These are phyloP conservation scores for Stichodactyla helianthus DNA, from an alignment of 64 coral and sea anemone genomes.

Conservation along the genomic window DNA sequence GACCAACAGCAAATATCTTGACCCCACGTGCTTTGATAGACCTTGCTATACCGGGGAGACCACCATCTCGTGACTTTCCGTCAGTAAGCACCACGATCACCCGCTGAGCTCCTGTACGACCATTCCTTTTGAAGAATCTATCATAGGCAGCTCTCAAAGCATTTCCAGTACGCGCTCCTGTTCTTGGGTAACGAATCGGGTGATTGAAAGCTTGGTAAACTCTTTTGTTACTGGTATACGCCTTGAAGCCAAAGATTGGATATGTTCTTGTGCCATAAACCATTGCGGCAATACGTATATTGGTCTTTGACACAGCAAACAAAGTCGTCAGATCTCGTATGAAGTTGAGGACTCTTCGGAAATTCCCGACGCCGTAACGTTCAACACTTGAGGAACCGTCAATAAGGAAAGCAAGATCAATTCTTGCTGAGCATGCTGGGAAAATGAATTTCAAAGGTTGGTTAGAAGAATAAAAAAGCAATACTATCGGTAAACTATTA, in stretches of 20 bases:
- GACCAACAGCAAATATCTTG: conserved; percentile 58
- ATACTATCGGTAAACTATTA: background rate
- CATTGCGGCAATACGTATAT: conserved; percentile 49
- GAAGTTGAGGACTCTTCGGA: conserved; percentile 60
- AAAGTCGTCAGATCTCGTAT: conserved; percentile 58
- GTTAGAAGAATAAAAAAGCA: background rate
- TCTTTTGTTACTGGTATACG: conserved; percentile 4
- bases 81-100: conserved; percentile 68
- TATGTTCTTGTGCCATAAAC: conserved; percentile 53
- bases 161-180: conserved; percentile 40
- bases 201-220: conserved; percentile 34
- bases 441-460: background rate
- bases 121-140: conserved; percentile 32
- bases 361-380: conserved; percentile 57
- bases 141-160: conserved; percentile 28
- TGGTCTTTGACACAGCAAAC: conserved; percentile 49
- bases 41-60: conserved; percentile 15
- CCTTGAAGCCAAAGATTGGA: conserved; percentile 47
- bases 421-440: conserved; percentile 53
- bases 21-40: conserved; percentile 37
- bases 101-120: conserved; percentile 33
- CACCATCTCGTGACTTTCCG: conserved; percentile 42
- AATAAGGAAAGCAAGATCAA: conserved; percentile 69
- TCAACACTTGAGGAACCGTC: conserved; percentile 81
- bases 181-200: conserved; percentile 51